These are phyloP conservation scores for Urophycis tenuis DNA, from an alignment of 2,797 vertebrate species.

Conservation along the genomic window DNA sequence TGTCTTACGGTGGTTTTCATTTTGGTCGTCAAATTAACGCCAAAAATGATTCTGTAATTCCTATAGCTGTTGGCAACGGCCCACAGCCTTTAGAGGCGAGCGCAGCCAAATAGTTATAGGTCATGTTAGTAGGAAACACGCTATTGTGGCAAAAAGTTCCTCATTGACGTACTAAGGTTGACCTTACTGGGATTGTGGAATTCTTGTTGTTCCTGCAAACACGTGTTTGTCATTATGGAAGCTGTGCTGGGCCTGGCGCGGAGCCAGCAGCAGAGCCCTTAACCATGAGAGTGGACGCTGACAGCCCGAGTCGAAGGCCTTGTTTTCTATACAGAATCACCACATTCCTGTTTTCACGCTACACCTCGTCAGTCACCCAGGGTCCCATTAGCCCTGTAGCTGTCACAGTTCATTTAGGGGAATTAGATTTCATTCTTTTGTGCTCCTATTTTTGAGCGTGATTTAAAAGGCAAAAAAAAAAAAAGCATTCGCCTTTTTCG, in stretches of 20 bases:
- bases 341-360: conserved; percentile 6
- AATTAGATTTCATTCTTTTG: neutral
- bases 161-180: conserved; percentile 69
- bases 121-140: conserved; percentile 65
- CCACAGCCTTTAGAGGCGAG: conserved; percentile 33
- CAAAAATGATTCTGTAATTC: neutral
- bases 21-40: neutral
- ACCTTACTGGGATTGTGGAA: conserved; percentile 72
- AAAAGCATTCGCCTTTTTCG: neutral
- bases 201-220: conserved; percentile 71
- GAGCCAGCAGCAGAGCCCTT: conserved; percentile 45
- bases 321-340: conserved; percentile 12
- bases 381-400: neutral
- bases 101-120: conserved; percentile 45
- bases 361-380: conserved; percentile 10
- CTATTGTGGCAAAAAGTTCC: conserved; percentile 77
- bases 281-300: conserved; percentile 39
- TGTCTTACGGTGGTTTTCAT: neutral
- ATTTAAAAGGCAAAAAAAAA: neutral
- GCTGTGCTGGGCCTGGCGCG: conserved; percentile 47
- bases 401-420: neutral
- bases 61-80: conserved; percentile 29
- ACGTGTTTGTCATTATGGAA: conserved; percentile 72
- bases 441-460: neutral
- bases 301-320: conserved; percentile 35